Evolutionary conservation across 2,113 vertebrate species (phyloP), one percentile per base, ranked within the genome.

Genomic region (Sterrhoptilus dennistouni): DNA sequence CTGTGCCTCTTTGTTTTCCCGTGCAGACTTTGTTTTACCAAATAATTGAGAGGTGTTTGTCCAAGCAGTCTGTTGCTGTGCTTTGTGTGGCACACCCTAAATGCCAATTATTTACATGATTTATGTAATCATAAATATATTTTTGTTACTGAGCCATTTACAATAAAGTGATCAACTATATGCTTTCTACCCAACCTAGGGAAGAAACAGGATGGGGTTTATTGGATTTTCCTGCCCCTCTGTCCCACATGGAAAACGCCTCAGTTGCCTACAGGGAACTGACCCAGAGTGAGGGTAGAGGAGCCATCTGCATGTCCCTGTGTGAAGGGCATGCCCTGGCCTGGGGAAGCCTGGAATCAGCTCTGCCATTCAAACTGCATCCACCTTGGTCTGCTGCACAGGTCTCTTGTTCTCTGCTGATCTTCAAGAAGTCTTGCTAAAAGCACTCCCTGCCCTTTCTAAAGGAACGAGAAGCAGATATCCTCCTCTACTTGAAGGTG

Each of bases 231-330:
- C 12, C 15, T 78, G 15, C 25, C 22, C 18, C 81, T 70, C 35
- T 53, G 24, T 54, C 20, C n/a, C 13, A 33, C 29, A 45, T 14
- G 56, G 45, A 87, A 47, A 72, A 3, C 0, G 0, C 13, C 22
- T 60, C 57, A 7, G 11, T 25, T 80, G 81, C 36, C 49, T 20
- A 8, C 31, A 35, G 52, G 35, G 18, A 89, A 22, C 44, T 5
- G 4, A 19, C 22, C 6, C 28, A 19, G 5, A 0, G 0, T 18
- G 11, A 29, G 13, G 11, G 12, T 4, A 14, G 36, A 70, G 54
- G 31, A 29, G 25, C 17, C 33, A 33, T 17, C 28, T 53, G 24
- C n/a, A 4, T 9, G 23, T 38, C 38, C 5, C 3, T 45, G 28
- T 21, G 31, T 52, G 38, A 56, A 11, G 65, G 78, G 14, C 0